Evolutionary conservation across 2,797 vertebrate genomes (phyloP).

Genomic region (Oryzias dopingdopingensis): DNA sequence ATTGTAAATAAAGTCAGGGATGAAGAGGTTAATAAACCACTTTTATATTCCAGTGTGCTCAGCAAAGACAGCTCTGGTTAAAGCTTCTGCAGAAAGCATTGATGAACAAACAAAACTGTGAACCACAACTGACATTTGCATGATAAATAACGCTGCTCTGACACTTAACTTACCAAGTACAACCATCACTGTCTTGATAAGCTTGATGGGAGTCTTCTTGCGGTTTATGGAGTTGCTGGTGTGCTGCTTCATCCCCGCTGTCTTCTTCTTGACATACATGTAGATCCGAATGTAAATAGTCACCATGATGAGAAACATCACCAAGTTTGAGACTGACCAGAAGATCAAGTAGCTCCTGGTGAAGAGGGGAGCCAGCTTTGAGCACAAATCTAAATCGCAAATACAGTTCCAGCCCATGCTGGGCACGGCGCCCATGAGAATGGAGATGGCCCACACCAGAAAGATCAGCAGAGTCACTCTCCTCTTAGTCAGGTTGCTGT

Average conservation of each 20-base stretch:
- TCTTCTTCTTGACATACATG: conserved; percentile 92
- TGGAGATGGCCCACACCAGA: conserved; percentile 89
- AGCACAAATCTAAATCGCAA: conserved; percentile 86
- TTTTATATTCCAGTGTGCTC: background rate
- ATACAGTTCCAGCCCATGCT: conserved; percentile 97
- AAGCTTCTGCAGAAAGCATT: background rate
- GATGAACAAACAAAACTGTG: background rate
- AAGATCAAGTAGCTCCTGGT: conserved; percentile 94
- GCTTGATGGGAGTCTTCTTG: conserved; percentile 89
- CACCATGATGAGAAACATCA: conserved; percentile 92
- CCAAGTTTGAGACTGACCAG: conserved; percentile 91
- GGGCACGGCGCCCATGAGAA: conserved; percentile 93
- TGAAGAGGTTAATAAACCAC: too few species aligned
- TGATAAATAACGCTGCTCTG: background rate
- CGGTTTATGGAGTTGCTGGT: conserved; percentile 90
- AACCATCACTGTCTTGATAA: conserved; percentile 97
- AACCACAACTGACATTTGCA: background rate
- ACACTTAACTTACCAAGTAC: conserved; percentile 86
- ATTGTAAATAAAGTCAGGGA: background rate
- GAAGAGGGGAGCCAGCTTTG: conserved; percentile 90
- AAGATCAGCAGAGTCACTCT: conserved; percentile 91
- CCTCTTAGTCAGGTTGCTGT: conserved; percentile 93
- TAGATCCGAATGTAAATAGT: conserved; percentile 93
- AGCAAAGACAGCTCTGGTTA: background rate
- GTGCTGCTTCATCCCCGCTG: conserved; percentile 80